Evolutionary conservation across 2,888 invertebrate species (phyloP), one percentile per base, ranked within the genome.

Genomic region (Chymomyza amoena): DNA sequence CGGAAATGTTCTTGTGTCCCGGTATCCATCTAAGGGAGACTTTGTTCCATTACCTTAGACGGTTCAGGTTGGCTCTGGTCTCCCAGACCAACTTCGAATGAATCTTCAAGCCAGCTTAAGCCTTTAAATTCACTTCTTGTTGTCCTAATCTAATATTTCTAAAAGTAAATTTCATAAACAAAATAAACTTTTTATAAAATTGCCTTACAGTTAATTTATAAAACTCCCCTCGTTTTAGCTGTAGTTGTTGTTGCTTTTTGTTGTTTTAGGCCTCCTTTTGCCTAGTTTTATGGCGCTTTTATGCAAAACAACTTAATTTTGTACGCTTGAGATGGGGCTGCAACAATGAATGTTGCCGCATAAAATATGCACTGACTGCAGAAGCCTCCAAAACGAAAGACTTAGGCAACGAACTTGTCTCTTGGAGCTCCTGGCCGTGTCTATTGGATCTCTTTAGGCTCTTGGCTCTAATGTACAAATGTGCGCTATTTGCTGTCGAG

Each of bases 291-390:
- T 89, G 83, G 79, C 78, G 77, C 80, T 88, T 89, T 89, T 89
- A 88, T 89, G 89, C 87, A 89, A 85, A 89, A 89, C 87, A 85
- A 85, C 84, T 85, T 85, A 85, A 85, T 85, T 85, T 87, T 78
- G 71, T 75, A 54, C 54, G 54, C 13, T 28, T 54, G 54, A 9
- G 16, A 54, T 54, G 18, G n/a, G 66, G 57, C 68, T 66, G 70
- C 76, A 72, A 81, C 83, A 84, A 84, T 81, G 84, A 76, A 61
- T 32, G 32, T 7, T 32, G 32, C 75, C 84, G 84, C 79, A 76
- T 84, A 84, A 84, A 86, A 86, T 86, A 84, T 84, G 83, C 83
- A 84, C 83, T 84, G 75, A 63, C 54, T 32, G 61, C 25, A 50
- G 65, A 56, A 51, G 66, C 20, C 54, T 16, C 56, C 68, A 59